Conservation (phyloP, 53 echinoderm and acorn worm species). For the Glandiceps talaboti region DNA sequence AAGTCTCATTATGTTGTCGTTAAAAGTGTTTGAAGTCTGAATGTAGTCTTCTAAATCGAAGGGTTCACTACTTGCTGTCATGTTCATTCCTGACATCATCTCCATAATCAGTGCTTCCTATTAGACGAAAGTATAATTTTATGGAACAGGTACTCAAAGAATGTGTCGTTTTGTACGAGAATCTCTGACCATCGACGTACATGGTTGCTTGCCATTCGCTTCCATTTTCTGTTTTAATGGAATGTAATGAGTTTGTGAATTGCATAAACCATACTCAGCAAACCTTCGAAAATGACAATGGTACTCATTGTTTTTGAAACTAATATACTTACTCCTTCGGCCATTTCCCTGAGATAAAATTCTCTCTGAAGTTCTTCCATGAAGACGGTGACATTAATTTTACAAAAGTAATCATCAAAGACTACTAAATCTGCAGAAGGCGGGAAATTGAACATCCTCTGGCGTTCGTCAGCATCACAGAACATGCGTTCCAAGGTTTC, state of each 20-base stretch:
- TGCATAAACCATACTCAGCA: too few species aligned
- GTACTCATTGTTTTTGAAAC: too few species aligned
- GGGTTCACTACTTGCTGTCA: not conserved
- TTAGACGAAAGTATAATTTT: too few species aligned
- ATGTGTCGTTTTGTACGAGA: too few species aligned
- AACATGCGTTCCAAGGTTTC: not conserved
- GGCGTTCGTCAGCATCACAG: not conserved
- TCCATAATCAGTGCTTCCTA: not conserved
- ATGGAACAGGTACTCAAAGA: too few species aligned
- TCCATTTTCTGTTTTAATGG: too few species aligned
- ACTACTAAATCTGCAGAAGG: not conserved
- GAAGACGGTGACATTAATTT: constrained; percentile 16
- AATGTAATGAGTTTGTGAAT: too few species aligned
- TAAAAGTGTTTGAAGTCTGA: not conserved
- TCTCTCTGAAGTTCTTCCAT: constrained; percentile 7
- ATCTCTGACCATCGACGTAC: too few species aligned
- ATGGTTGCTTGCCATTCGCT: too few species aligned
- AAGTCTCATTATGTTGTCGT: not conserved
- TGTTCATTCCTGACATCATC: not conserved
- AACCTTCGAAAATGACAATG: too few species aligned
- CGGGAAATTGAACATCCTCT: not conserved
- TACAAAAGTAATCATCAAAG: constrained; percentile 18
- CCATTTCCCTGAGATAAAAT: constrained; percentile 19
- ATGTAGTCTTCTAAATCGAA: not conserved
- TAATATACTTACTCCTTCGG: constrained; percentile 22